Conservation (phyloP, 2,113 vertebrate genomes). For the Caracal caracal region DNA sequence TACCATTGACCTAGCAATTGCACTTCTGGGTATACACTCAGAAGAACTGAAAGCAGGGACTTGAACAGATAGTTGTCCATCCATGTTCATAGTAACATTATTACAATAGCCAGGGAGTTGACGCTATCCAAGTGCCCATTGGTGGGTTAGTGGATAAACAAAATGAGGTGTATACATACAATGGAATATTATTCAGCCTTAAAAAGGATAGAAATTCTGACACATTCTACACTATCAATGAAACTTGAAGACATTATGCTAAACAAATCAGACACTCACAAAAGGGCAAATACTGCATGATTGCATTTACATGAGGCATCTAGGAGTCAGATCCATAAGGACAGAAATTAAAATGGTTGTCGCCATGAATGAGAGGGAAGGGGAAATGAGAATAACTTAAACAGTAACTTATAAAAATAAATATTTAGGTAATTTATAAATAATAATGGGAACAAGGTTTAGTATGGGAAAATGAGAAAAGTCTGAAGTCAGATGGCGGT, state of each 20-base stretch:
- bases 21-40: neutral
- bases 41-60: neutral
- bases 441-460: neutral
- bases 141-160: neutral
- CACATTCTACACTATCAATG: neutral
- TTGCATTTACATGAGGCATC: neutral
- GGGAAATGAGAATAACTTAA: neutral
- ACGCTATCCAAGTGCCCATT: no score
- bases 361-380: no score
- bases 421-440: neutral
- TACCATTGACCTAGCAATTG: neutral
- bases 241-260: no score
- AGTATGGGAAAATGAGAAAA: neutral
- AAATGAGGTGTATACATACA: neutral
- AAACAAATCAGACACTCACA: neutral
- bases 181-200: neutral
- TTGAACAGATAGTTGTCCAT: neutral
- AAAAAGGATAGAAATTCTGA: neutral
- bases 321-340: neutral
- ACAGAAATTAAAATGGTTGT: neutral
- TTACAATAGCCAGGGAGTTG: neutral
- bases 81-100: neutral
- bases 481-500: neutral
- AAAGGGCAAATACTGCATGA: neutral
- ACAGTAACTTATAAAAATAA: neutral